Conservation (phyloP, 1,140 invertebrate species). For the Nasonia longicornis region DNA sequence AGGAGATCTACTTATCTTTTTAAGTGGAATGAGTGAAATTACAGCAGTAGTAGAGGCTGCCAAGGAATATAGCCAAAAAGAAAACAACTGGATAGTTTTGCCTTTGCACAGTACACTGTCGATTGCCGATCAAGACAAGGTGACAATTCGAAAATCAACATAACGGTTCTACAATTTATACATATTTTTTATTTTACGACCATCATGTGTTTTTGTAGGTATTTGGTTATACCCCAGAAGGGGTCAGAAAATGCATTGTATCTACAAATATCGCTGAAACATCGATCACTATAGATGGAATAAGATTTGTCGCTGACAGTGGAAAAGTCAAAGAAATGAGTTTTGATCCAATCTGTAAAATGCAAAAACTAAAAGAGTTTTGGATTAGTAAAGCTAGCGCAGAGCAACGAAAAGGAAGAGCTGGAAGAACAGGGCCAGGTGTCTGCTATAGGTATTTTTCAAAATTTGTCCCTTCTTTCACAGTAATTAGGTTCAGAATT, state of each 20-base stretch:
- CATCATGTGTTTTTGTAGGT: conserved; percentile 72
- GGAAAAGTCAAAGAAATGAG: conserved; percentile 98
- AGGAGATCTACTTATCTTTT: conserved; percentile 96
- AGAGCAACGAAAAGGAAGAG: conserved; percentile 95
- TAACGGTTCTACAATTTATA: conserved; percentile 13
- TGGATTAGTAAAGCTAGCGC: conserved; percentile 98
- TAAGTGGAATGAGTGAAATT: conserved; percentile 97
- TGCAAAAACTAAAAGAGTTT: conserved; percentile 91
- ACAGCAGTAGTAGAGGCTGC: conserved; percentile 89
- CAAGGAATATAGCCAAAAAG: conserved; percentile 85
- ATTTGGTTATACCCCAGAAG: conserved; percentile 96
- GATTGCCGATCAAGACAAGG: conserved; percentile 95
- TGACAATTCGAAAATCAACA: conserved; percentile 57
- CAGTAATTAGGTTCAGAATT: neutral
- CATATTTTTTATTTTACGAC: conserved; percentile 20
- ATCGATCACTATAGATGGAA: conserved; percentile 98
- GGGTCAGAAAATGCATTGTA: conserved; percentile 95
- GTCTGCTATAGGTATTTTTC: conserved; percentile 70
- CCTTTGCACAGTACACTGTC: conserved; percentile 94
- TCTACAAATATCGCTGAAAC: conserved; percentile 99
- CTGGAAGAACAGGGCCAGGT: conserved; percentile 81
- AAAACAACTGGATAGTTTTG: conserved; percentile 92
- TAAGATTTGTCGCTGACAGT: conserved; percentile 97
- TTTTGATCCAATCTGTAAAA: conserved; percentile 90
- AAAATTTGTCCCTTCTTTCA: neutral